Base-by-base conservation (phyloP, 2,888 invertebrate species). In the Sminthurinus aureus region DNA sequence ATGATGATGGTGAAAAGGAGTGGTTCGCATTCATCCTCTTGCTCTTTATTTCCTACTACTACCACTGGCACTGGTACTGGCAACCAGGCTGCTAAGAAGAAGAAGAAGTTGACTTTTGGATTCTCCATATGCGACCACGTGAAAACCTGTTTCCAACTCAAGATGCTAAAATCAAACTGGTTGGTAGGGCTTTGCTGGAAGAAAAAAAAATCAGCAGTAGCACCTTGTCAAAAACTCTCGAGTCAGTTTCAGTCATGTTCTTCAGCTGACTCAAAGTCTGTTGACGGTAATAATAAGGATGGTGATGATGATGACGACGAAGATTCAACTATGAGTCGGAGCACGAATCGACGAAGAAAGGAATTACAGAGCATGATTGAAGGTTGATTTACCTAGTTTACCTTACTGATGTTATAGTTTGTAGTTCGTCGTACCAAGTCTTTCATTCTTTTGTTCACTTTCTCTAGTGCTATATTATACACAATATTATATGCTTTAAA, bases 321-420 rank as follows among this genome's bases (percentile, higher is more conserved):
- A 38, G 38, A 38, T 1, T 38, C 58, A 58, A 13, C 13, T 15
- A 58, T 58, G 15, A 58, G 15, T 58, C 58, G 58, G 58, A 58
- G 58, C 58, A 58, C 58, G 58, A 58, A 22, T 20, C 18, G n/a
- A 22, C 69, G 69, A 22, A 4, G 69, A 69, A 69, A 69, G 22
- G 69, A 69, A 22, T 22, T 69, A n/a, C 69, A 69, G 22, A n/a
- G 20, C 22, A 69, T 69, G n/a, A 69, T 69, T 69, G 69, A 69
- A 69, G 69, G 69, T 69, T 69, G 22, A 22, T 69, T 22, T 69
- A 38, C 38, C 38, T 38, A 58, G 58, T 58, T 58, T 58, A 58
- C 18, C 9, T 58, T 58, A 58, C 38, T 38, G 3, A 38, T 58
- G 15, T 58, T 58, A 52, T 52, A 52, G 52, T n/a, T n/a, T n/a